Evolutionary conservation across 2,113 vertebrate genomes (phyloP), one percentile per base, ranked within the genome.

Genomic region (Aegotheles bennettii): DNA sequence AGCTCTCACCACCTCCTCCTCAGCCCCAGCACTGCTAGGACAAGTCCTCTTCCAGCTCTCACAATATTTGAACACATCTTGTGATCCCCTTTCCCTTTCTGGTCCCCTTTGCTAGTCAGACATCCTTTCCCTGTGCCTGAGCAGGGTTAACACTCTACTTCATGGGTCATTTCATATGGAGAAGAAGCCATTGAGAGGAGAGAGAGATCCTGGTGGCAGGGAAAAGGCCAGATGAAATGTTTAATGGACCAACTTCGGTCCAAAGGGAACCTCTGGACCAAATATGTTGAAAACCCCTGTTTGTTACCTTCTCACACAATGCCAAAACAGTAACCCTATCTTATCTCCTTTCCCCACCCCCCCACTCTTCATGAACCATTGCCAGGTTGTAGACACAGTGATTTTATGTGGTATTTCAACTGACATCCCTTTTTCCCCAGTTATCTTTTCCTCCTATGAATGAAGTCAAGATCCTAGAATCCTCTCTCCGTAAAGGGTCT

Each of bases 371-470:
- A 80, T 80, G 19, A 95, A 48, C 36, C 9, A 28, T 10, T 59
- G 13, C 17, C 65, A 82, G 57, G n/a, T 43, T 74, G 38, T 33
- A 61, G 25, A 14, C 28, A 40, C 74, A 43, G 89, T 85, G 45
- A 59, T 67, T 85, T 60, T 45, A 59, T 25, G 68, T 50, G 16
- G 31, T 53, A 59, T 89, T 90, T 93, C 71, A 64, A 11, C 56
- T 24, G 63, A 47, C 9, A n/a, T n/a, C n/a, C n/a, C n/a, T n/a
- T 56, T 84, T 45, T 83, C 31, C 80, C 48, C 42, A 60, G 79
- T 40, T 86, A 89, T 53, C 75, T 93, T 95, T 88, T 48, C 31
- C 17, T 90, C 40, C 77, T 84, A 12, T 93, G 90, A 96, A 90
- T 94, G 42, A 83, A 87, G 57, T 81, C 36, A 67, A 64, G 75